Percentiles rank a stretch among this genome's conserved stretches.
Evolutionary conservation across 2,113 vertebrate species (phyloP).

Genomic region (Rhinopomastus cyanomelas): DNA sequence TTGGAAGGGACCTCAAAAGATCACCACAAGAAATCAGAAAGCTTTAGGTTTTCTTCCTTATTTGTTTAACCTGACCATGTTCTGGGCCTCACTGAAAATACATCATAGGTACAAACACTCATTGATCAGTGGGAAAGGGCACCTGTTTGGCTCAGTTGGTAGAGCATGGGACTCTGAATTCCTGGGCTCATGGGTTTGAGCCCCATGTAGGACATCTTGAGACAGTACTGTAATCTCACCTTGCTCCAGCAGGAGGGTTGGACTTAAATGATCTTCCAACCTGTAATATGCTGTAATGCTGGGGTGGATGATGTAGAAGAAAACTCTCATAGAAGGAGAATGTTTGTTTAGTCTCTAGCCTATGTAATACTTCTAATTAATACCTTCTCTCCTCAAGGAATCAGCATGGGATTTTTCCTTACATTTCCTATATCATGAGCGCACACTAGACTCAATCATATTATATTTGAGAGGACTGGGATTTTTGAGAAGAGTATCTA

Average conservation of each 20-base stretch:
- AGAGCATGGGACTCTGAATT: too few species aligned
- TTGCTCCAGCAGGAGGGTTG: too few species aligned
- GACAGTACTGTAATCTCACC: too few species aligned
- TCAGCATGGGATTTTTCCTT: background rate
- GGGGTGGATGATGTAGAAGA: background rate
- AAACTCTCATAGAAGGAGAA: background rate
- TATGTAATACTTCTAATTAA: background rate
- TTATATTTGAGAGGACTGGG: slow-evolving; percentile 20
- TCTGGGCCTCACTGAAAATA: background rate
- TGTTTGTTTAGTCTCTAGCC: background rate
- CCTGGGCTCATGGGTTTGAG: too few species aligned
- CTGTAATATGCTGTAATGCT: too few species aligned
- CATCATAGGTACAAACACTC: background rate
- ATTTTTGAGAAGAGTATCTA: slow-evolving; percentile 9
- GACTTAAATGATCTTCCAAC: too few species aligned
- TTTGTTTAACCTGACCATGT: background rate
- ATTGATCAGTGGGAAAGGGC: background rate
- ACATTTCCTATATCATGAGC: background rate
- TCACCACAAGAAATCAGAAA: background rate
- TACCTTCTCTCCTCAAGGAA: background rate
- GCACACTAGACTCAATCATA: background rate
- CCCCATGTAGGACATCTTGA: too few species aligned
- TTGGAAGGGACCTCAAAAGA: too few species aligned
- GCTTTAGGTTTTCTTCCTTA: background rate
- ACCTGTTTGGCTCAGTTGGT: too few species aligned